Evolutionary conservation across 2,888 invertebrate genomes (phyloP).

Genomic region (Myopa tessellatipennis): DNA sequence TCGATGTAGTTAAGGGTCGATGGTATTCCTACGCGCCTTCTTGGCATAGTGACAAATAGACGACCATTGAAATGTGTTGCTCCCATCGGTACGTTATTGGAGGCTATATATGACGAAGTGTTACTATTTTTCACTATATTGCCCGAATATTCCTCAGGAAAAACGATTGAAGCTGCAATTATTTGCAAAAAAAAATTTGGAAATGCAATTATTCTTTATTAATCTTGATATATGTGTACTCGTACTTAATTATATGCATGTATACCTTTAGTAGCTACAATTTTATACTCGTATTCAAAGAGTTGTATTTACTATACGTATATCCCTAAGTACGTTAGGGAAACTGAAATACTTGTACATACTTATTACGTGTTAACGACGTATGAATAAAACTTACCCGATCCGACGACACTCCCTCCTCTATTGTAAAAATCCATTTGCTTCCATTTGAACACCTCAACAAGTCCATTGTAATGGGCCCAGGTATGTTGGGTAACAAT

Average conservation of each 20-base stretch:
- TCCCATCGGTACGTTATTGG: slow-evolving; percentile 67
- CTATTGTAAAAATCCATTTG: slow-evolving; percentile 64
- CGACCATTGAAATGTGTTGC: slow-evolving; percentile 69
- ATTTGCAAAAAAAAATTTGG: too few relatives aligned
- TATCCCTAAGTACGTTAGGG: too few relatives aligned
- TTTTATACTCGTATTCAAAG: too few relatives aligned
- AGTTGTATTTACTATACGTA: too few relatives aligned
- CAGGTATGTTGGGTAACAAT: slow-evolving; percentile 30
- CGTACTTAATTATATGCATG: too few relatives aligned
- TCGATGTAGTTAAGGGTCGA: slow-evolving; percentile 72
- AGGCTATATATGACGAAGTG: slow-evolving; percentile 55
- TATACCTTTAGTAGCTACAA: too few relatives aligned
- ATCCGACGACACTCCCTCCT: slow-evolving; percentile 39
- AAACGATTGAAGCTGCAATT: slow-evolving; percentile 26
- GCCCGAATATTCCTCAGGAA: slow-evolving; percentile 28
- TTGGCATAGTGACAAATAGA: slow-evolving; percentile 78
- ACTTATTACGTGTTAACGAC: not conserved
- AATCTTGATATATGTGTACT: not conserved
- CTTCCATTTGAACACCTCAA: slow-evolving; percentile 65
- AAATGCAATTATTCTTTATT: not conserved
- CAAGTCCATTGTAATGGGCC: slow-evolving; percentile 53
- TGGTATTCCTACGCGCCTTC: slow-evolving; percentile 75
- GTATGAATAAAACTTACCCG: not conserved
- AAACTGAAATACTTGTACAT: not conserved
- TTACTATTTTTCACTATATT: not conserved